Base-by-base conservation (phyloP, 2,888 invertebrate genomes). In the Hyalella azteca region DNA sequence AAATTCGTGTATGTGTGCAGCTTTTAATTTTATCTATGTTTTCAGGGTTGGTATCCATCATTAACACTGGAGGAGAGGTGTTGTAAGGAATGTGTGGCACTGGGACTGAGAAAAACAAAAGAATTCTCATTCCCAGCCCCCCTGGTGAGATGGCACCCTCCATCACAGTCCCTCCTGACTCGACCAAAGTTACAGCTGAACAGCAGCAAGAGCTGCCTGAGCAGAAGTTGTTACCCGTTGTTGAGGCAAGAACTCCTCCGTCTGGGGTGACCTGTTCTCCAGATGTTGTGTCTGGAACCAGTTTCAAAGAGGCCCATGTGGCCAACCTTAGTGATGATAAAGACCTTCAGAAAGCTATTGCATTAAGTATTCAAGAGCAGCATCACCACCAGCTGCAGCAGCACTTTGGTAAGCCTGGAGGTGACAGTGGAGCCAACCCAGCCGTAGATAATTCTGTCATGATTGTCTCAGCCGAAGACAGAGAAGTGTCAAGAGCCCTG, bases 341-440 rank as follows among this genome's bases (percentile, higher is more conserved):
- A 50, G 88, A 88, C 76, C 85, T 89, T n/a, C 87, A 88, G 85
- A 87, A 88, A 83, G 89, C 89, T 39, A 88, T 89, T 41, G 88
- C 87, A 26, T 87, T 88, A 29, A 88, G 88, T 83, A 86, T 89
- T 29, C 87, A 87, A 84, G 88, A 88, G 75, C 87, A 87, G 80
- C 88, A 88, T 80, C 85, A 87, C 7, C 87, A 88, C 1, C 85
- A 87, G 48, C 88, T 88, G 83, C 88, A 88, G 83, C 88, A 88
- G 84, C 88, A 88, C 83, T 66, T 36, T 36, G n/a, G 41, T 26
- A 75, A 75, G 29, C 88, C 88, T 50, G 88, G 88, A 86, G 86
- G 88, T 88, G 88, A 82, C 26, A 78, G 66, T 75, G 13, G 76
- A 26, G 76, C 78, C 32, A 40, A 76, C 32, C 22, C 73, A 5